Evolutionary conservation across 2,888 invertebrate species (phyloP), one percentile per base, ranked within the genome.

Genomic region (Hermaeophaga mercurialis): DNA sequence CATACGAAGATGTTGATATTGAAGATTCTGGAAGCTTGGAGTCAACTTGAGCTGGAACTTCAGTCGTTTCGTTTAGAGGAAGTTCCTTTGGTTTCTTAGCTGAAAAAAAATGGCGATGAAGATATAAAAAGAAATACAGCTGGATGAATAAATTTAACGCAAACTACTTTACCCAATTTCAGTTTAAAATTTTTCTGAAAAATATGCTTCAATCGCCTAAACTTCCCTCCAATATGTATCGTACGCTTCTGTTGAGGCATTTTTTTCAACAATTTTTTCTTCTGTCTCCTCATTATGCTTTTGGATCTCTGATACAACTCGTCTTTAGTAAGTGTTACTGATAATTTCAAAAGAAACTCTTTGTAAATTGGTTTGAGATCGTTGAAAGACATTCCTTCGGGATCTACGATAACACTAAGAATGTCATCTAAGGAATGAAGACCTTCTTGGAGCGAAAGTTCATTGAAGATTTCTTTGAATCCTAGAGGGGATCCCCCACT

Each of bases 331-430:
- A 94, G 78, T 0, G 94, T 94, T 0, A 94, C 87, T 1, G 94
- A 91, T 61, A 94, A 79, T 78, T 94, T 94, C 28, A 94, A 78
- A 43, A 94, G 80, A 73, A 94, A 91, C 78, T 94, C 94, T 75
- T 94, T 92, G 75, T 94, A 94, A 61, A 94, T 89, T 36, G 94
- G 94, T 75, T 93, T 93, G 58, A 94, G 81, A 72, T 94, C 93
- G 79, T 94, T 94, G 77, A 93, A 94, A 52, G 92, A 92, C 93
- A 94, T 94, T 57, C 94, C 94, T 75, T 94, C 91, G 26, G 92
- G 88, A 77, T 93, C 91, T 68, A 94, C 91, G 73, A 94, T 94
- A 71, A 90, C 90, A 70, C 88, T 90, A 45, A 94, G 81, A 68
- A 92, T 92, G 70, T 92, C 92, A 73, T 94, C 93, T 79, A 93